Evolutionary conservation across 2,113 vertebrate species (phyloP).

Genomic region (Hypomesus transpacificus): DNA sequence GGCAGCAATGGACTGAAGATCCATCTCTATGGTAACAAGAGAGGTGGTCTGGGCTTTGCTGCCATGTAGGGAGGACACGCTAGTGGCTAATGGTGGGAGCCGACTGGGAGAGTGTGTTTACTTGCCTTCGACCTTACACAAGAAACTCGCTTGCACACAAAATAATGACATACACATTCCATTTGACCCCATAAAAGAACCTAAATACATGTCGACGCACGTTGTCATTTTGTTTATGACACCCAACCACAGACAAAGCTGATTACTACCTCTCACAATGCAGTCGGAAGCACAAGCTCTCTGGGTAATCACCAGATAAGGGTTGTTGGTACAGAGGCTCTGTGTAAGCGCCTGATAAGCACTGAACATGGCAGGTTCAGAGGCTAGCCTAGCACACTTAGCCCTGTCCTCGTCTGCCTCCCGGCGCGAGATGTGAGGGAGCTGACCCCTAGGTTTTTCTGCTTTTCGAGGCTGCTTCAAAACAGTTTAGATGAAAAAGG

Average conservation of each 20-base stretch:
- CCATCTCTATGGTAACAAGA: not conserved
- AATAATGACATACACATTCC: not conserved
- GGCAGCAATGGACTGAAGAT: not conserved
- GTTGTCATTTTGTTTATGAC: not conserved
- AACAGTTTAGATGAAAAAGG: too few species aligned
- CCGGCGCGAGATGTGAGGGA: conserved; percentile 1
- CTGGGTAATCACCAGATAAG: conserved; percentile 33
- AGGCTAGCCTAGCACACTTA: conserved; percentile 28
- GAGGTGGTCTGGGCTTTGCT: not conserved
- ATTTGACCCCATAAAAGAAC: not conserved
- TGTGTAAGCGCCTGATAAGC: conserved; percentile 54
- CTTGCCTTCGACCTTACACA: too few species aligned
- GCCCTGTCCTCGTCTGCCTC: conserved; percentile 36
- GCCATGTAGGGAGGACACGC: not conserved
- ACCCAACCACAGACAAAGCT: not conserved
- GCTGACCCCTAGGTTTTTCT: not conserved
- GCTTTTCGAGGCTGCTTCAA: not conserved
- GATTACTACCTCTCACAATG: conserved; percentile 5
- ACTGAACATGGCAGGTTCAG: conserved; percentile 34
- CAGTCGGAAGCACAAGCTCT: conserved; percentile 34
- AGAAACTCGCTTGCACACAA: not conserved
- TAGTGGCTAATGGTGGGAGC: not conserved
- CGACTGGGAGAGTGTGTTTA: too few species aligned
- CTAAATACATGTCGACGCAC: conserved; percentile 4
- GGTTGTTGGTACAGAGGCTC: conserved; percentile 28